Evolutionary conservation across 53 echinoderm and acorn worm species (phyloP).

Genomic region (Arbacia lixula): DNA sequence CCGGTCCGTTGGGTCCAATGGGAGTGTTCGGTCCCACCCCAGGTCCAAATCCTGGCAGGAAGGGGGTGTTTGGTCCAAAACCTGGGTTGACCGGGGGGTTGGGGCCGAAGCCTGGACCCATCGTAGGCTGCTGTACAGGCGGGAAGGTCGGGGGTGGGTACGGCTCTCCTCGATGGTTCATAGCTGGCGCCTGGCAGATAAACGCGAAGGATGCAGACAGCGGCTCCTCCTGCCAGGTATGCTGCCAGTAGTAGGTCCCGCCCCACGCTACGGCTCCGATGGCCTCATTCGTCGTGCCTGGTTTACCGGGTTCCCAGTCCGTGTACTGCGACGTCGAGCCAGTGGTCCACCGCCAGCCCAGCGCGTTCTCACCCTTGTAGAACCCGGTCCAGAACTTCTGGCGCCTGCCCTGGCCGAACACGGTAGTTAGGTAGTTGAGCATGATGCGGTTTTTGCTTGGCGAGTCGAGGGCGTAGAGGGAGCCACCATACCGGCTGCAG

Average conservation of each 20-base stretch:
- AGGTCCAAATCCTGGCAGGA: slow-evolving; percentile 21
- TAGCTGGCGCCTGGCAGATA: slow-evolving; percentile 37
- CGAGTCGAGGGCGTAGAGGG: slow-evolving; percentile 53
- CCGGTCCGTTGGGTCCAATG: neutral
- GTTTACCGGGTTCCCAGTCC: slow-evolving; percentile 46
- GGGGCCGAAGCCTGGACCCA: slow-evolving; percentile 1
- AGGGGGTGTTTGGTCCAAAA: neutral
- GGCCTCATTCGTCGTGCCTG: slow-evolving; percentile 32
- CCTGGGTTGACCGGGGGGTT: neutral
- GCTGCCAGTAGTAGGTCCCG: slow-evolving; percentile 18
- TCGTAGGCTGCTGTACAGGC: neutral
- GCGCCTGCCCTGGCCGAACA: slow-evolving; percentile 37
- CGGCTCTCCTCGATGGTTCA: slow-evolving; percentile 1
- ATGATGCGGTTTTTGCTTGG: slow-evolving; percentile 47
- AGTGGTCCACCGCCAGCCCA: slow-evolving; percentile 31
- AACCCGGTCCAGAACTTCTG: slow-evolving; percentile 54
- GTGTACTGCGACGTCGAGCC: slow-evolving; percentile 43
- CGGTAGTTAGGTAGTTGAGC: slow-evolving; percentile 46
- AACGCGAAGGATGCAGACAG: slow-evolving; percentile 38
- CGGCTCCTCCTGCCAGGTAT: slow-evolving; percentile 50
- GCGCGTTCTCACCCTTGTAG: slow-evolving; percentile 46
- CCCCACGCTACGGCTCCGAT: slow-evolving; percentile 49
- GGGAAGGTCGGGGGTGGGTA: slow-evolving; percentile 18
- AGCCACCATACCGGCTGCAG: slow-evolving; percentile 29
- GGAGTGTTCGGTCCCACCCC: neutral